Evolutionary conservation across 1,140 invertebrate genomes (phyloP).

Genomic region (Leucophenga varia): DNA sequence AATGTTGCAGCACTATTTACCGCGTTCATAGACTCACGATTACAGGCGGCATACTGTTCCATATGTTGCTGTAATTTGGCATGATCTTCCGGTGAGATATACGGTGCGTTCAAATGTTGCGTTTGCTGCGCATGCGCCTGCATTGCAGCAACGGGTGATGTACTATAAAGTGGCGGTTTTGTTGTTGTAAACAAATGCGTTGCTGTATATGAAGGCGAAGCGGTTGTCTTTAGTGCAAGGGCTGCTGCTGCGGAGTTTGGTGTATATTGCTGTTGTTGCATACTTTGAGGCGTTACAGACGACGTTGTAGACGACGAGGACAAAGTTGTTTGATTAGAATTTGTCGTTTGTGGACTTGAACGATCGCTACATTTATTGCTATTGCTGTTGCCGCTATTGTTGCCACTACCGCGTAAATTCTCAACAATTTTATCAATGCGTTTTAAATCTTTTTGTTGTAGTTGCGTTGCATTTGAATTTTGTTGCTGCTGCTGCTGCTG

Average conservation of each 20-base stretch:
- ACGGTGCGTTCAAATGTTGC: conserved; percentile 21
- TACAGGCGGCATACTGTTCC: conserved; percentile 42
- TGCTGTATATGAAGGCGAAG: conserved; percentile 22
- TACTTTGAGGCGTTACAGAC: conserved; percentile 19
- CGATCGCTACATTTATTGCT: too few species aligned
- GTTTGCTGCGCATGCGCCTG: conserved; percentile 19
- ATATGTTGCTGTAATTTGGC: conserved; percentile 48
- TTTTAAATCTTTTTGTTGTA: conserved; percentile 43
- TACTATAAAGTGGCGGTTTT: conserved; percentile 22
- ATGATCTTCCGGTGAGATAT: conserved; percentile 47
- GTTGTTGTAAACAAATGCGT: conserved; percentile 25
- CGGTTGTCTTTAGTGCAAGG: background rate
- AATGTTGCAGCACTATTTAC: conserved; percentile 24
- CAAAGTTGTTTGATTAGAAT: conserved; percentile 15
- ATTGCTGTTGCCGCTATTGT: conserved; percentile 12
- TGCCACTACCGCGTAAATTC: conserved; percentile 24
- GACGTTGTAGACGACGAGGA: conserved; percentile 32
- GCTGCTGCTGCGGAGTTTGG: conserved; percentile 5
- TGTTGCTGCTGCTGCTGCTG: conserved; percentile 1
- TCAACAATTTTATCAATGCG: conserved; percentile 50
- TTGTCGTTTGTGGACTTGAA: conserved; percentile 35
- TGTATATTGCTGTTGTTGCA: conserved; percentile 33
- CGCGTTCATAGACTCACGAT: conserved; percentile 30
- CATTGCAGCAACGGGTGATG: conserved; percentile 2
- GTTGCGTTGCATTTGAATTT: too few species aligned